phyloP scores from a whole-genome alignment of 2,113 vertebrate species.

The Himantopus leucocephalus region DNA sequence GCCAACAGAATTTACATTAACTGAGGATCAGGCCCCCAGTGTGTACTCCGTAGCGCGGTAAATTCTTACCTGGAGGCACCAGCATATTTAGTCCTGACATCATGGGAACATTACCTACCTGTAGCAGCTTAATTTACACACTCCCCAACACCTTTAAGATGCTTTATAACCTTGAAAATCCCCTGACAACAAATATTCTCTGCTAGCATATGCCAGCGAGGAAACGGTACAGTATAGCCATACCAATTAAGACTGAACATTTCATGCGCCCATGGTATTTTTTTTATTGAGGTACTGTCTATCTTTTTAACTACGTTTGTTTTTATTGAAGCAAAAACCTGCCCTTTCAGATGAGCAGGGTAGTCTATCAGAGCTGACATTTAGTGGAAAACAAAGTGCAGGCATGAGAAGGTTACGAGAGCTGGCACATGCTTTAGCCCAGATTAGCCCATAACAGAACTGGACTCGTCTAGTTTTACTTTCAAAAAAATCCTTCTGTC shows the following conservation, averaged over 20 bases:
- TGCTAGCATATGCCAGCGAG: slow-evolving; percentile 39
- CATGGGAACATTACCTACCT: slow-evolving; percentile 49
- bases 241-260: slow-evolving; percentile 66
- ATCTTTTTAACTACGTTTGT: slow-evolving; percentile 75
- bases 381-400: slow-evolving; percentile 71
- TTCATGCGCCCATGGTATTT: slow-evolving; percentile 15
- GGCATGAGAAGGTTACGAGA: slow-evolving; percentile 70
- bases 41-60: background rate
- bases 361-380: slow-evolving; percentile 75
- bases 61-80: slow-evolving; percentile 48
- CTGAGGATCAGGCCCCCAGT: background rate
- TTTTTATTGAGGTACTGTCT: slow-evolving; percentile 77
- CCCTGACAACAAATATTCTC: slow-evolving; percentile 56
- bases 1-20: background rate
- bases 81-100: slow-evolving; percentile 47
- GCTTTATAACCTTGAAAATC: slow-evolving; percentile 70
- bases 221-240: background rate
- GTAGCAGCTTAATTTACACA: slow-evolving; percentile 59
- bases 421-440: slow-evolving; percentile 71
- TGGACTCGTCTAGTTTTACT: slow-evolving; percentile 27
- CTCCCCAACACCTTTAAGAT: slow-evolving; percentile 50
- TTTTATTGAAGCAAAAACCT: slow-evolving; percentile 74
- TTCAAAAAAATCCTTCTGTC: slow-evolving; percentile 54
- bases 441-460: slow-evolving; percentile 68
- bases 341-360: slow-evolving; percentile 79